phyloP scores from a whole-genome alignment of 2,888 invertebrate genomes.

The Thymelicus sylvestris region DNA sequence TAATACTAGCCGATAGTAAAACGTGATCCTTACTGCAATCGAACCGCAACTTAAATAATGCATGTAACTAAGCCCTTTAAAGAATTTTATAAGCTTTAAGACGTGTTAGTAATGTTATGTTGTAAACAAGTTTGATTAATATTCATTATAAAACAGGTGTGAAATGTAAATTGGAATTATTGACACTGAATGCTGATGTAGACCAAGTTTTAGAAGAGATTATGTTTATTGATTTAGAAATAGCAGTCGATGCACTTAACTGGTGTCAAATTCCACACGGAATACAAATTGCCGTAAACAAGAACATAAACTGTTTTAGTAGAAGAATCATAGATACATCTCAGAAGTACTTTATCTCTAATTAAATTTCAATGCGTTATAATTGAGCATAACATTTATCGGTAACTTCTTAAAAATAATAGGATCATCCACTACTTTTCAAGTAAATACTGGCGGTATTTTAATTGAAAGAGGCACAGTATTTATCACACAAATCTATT shows the following conservation, averaged over 20 bases:
- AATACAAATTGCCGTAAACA: background rate
- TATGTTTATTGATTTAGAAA: background rate
- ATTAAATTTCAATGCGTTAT: too few species aligned
- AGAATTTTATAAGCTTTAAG: slow-evolving; percentile 29
- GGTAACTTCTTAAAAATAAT: too few species aligned
- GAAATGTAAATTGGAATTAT: slow-evolving; percentile 13
- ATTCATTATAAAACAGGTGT: slow-evolving; percentile 27
- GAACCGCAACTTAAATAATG: slow-evolving; percentile 11
- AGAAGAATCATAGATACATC: too few species aligned
- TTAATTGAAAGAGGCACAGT: too few species aligned
- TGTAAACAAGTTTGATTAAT: slow-evolving; percentile 33
- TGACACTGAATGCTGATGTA: background rate
- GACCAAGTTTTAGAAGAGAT: background rate
- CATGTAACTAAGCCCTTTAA: slow-evolving; percentile 15
- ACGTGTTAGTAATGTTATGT: slow-evolving; percentile 14
- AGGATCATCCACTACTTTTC: too few species aligned
- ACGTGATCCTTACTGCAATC: background rate
- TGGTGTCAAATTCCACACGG: background rate
- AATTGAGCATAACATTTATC: too few species aligned
- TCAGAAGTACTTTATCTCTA: too few species aligned
- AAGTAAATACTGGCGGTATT: too few species aligned
- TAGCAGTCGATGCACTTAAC: background rate
- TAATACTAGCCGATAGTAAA: background rate
- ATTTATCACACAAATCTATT: too few species aligned
- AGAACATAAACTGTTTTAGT: background rate